Conservation (phyloP, 2,888 invertebrate genomes). For the Leptothorax acervorum region DNA sequence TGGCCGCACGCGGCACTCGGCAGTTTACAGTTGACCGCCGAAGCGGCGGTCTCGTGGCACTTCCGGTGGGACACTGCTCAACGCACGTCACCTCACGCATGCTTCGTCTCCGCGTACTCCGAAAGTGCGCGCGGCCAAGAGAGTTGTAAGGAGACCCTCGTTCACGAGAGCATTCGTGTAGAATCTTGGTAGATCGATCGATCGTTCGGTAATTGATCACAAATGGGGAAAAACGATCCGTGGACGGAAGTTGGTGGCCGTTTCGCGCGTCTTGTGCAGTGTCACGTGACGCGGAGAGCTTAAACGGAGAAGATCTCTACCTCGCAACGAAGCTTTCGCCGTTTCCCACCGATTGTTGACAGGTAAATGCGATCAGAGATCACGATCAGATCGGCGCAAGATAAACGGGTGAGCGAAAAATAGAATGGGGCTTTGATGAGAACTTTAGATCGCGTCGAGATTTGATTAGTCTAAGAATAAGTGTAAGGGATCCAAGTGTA, state of each 20-base stretch:
- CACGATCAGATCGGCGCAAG: slow-evolving; percentile 19
- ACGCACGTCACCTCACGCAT: not conserved
- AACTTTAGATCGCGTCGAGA: slow-evolving; percentile 34
- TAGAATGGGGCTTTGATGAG: slow-evolving; percentile 38
- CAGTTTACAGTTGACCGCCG: slow-evolving; percentile 84
- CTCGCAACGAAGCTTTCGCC: slow-evolving; percentile 4
- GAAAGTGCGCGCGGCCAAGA: not conserved
- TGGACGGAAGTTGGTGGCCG: slow-evolving; percentile 62
- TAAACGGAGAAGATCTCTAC: not conserved
- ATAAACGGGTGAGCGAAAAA: slow-evolving; percentile 6
- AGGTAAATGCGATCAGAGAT: slow-evolving; percentile 59
- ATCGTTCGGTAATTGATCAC: not conserved
- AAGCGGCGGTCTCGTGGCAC: slow-evolving; percentile 76
- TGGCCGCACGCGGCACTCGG: slow-evolving; percentile 85
- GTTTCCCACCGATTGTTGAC: slow-evolving; percentile 40
- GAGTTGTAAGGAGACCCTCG: not conserved
- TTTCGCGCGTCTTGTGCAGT: slow-evolving; percentile 72
- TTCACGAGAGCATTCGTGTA: not conserved
- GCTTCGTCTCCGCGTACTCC: not conserved
- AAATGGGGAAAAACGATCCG: slow-evolving; percentile 24
- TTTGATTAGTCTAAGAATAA: not conserved
- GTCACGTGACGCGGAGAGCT: slow-evolving; percentile 68
- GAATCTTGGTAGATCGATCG: not conserved
- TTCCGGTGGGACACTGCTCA: slow-evolving; percentile 23
- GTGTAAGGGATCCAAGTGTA: slow-evolving; percentile 3